Conservation (phyloP, 2,888 invertebrate genomes). For the Lasioglossum pauxillum region DNA sequence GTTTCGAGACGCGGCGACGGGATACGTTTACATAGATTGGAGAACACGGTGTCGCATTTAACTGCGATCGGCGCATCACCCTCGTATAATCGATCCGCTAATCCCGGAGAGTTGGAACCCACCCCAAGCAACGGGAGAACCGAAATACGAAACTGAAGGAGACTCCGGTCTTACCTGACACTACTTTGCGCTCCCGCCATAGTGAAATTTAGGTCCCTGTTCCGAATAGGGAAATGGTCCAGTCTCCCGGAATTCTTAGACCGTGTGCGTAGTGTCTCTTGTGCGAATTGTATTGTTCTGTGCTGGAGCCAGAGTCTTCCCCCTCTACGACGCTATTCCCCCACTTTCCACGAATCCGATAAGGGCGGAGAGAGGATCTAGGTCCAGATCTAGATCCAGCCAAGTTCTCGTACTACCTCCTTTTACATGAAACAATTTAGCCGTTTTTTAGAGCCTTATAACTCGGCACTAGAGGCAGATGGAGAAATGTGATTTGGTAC, state of each 20-base stretch:
- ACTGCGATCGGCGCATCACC: slow-evolving; percentile 27
- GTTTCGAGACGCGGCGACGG: slow-evolving; percentile 43
- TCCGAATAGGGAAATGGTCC: not conserved
- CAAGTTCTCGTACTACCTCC: too few species aligned
- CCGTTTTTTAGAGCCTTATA: too few species aligned
- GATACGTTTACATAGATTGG: slow-evolving; percentile 48
- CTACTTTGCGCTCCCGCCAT: slow-evolving; percentile 9
- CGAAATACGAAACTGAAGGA: slow-evolving; percentile 51
- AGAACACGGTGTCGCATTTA: slow-evolving; percentile 39
- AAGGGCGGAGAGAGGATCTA: too few species aligned
- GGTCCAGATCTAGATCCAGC: too few species aligned
- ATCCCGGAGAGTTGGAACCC: not conserved
- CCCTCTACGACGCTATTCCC: too few species aligned
- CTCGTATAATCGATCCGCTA: slow-evolving; percentile 34
- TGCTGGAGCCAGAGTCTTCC: not conserved
- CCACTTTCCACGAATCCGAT: too few species aligned
- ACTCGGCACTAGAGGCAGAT: too few species aligned
- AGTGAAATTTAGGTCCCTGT: not conserved
- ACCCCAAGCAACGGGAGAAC: not conserved
- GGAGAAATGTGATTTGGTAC: too few species aligned
- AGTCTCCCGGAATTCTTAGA: not conserved
- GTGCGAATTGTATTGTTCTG: not conserved
- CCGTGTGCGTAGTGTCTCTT: not conserved
- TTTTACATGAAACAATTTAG: too few species aligned
- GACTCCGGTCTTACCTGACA: slow-evolving; percentile 31